Evolutionary conservation across 2,888 invertebrate genomes (phyloP).

Genomic region (Drosophila sordidula): DNA sequence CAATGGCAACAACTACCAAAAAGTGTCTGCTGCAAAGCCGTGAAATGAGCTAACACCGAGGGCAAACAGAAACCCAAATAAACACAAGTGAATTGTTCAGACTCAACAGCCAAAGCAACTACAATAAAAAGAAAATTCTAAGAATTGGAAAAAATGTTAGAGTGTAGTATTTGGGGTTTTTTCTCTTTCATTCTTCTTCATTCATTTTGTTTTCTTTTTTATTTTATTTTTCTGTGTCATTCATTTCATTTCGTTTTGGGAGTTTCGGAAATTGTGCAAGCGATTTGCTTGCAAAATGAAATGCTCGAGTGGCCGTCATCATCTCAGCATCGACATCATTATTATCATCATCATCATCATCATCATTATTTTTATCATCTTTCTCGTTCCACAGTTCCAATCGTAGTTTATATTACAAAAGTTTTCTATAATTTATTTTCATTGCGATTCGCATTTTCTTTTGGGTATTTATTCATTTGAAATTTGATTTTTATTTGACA

Average conservation of each 20-base stretch:
- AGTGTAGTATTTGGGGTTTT: constrained; percentile 19
- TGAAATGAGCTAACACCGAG: constrained; percentile 69
- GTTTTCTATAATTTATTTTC: constrained; percentile 79
- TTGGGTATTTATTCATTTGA: constrained; percentile 73
- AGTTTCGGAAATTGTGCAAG: constrained; percentile 68
- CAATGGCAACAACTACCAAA: constrained; percentile 27
- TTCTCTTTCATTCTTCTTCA: neutral
- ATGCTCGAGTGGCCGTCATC: constrained; percentile 47
- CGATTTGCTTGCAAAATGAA: constrained; percentile 61
- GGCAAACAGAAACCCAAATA: constrained; percentile 71
- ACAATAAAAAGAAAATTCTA: constrained; percentile 24
- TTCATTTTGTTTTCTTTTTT: constrained; percentile 4
- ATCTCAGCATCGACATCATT: constrained; percentile 11
- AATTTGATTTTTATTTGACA: constrained; percentile 82
- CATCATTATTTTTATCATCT: constrained; percentile 8
- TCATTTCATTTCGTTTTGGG: constrained; percentile 56
- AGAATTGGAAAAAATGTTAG: constrained; percentile 26
- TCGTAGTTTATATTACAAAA: constrained; percentile 77
- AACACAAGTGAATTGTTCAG: constrained; percentile 59
- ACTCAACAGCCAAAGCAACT: constrained; percentile 14
- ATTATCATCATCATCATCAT: constrained; percentile 38
- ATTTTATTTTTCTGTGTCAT: constrained; percentile 33
- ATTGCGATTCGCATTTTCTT: constrained; percentile 71
- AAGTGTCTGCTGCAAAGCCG: constrained; percentile 54
- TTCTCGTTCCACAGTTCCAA: constrained; percentile 33